phyloP scores from a whole-genome alignment of 2,888 invertebrate species.

The Steromphala cineraria region DNA sequence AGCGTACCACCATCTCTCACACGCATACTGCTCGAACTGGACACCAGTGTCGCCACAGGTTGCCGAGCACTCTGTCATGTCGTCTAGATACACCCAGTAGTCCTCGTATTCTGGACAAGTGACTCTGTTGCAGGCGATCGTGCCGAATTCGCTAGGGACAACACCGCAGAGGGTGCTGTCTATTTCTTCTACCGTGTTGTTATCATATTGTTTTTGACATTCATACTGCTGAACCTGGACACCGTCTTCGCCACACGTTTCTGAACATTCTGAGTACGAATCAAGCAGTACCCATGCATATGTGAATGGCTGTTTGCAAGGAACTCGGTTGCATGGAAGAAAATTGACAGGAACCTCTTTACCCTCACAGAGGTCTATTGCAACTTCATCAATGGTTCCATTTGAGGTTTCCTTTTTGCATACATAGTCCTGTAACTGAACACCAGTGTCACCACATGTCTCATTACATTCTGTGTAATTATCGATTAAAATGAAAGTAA shows the following conservation, averaged over 20 bases:
- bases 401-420: too few species aligned
- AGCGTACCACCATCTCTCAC: constrained; percentile 33
- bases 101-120: constrained; percentile 43
- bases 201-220: constrained; percentile 35
- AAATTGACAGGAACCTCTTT: too few species aligned
- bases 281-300: constrained; percentile 54
- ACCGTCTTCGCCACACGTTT: constrained; percentile 51
- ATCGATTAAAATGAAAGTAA: too few species aligned
- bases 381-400: too few species aligned
- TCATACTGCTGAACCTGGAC: constrained; percentile 37
- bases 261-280: constrained; percentile 54
- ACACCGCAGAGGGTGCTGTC: constrained; percentile 34
- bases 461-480: too few species aligned
- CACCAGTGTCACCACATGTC: too few species aligned
- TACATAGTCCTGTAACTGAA: too few species aligned
- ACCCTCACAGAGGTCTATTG: too few species aligned
- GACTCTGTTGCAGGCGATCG: constrained; percentile 41
- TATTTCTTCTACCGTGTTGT: constrained; percentile 9
- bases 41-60: constrained; percentile 51
- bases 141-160: constrained; percentile 30
- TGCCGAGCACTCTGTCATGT: constrained; percentile 53
- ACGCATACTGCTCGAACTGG: constrained; percentile 37
- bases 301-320: constrained; percentile 26
- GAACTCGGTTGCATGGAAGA: too few species aligned
- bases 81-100: constrained; percentile 52